Percentiles rank a stretch among this genome's conserved stretches.
These are phyloP conservation scores for Siphonodentalium dalli DNA, from an alignment of 2,888 invertebrate genomes.

Conservation along the genomic window DNA sequence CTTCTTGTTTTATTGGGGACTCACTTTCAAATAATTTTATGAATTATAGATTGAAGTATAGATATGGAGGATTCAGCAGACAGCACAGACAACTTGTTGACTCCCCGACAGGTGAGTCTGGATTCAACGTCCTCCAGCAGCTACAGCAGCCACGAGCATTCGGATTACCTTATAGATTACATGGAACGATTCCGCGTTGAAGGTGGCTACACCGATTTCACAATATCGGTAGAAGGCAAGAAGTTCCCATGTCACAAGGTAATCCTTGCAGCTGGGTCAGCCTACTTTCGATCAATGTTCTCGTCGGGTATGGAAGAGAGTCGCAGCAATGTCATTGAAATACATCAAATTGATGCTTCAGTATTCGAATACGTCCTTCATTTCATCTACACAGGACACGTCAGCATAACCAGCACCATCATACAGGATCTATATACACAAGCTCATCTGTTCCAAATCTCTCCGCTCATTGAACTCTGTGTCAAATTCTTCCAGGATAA, in stretches of 20 bases:
- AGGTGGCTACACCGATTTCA: constrained; percentile 49
- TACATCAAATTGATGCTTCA: constrained; percentile 46
- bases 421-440: constrained; percentile 53
- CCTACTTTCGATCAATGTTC: constrained; percentile 57
- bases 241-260: constrained; percentile 53
- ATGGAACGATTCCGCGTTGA: constrained; percentile 48
- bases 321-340: constrained; percentile 43
- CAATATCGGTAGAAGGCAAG: constrained; percentile 41
- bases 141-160: constrained; percentile 49
- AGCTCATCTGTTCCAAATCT: constrained; percentile 53
- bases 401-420: constrained; percentile 39
- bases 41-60: no score
- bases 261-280: constrained; percentile 53
- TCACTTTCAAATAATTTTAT: no score
- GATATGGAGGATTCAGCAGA: no score
- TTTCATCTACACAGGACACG: constrained; percentile 52
- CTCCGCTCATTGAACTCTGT: constrained; percentile 40
- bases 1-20: no score
- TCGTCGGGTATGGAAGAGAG: constrained; percentile 58
- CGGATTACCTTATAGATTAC: constrained; percentile 45
- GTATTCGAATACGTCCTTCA: constrained; percentile 51
- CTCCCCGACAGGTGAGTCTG: no score
- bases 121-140: no score
- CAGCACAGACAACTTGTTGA: no score
- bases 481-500: constrained; percentile 47